These are phyloP conservation scores for Sitta europaea DNA, from an alignment of 2,113 vertebrate genomes.

Conservation along the genomic window DNA sequence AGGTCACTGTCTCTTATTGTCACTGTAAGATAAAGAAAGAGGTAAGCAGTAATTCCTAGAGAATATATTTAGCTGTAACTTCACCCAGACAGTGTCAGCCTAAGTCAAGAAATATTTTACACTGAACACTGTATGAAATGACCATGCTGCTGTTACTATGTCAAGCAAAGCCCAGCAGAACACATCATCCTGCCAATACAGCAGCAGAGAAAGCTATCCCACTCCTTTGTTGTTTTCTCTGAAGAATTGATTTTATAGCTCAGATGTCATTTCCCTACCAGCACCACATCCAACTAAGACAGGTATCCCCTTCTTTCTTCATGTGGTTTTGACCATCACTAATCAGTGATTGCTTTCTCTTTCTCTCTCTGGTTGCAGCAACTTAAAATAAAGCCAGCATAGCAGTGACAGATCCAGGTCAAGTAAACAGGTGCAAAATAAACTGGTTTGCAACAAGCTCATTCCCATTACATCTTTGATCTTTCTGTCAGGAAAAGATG, in stretches of 20 bases:
- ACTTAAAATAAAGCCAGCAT: neutral
- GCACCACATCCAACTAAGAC: neutral
- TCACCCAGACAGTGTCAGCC: neutral
- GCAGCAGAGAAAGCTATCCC: neutral
- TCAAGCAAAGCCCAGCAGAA: neutral
- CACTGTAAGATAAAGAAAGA: conserved; percentile 72
- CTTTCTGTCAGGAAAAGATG: neutral
- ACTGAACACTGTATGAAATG: neutral
- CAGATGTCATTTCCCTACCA: neutral
- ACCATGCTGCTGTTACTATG: neutral
- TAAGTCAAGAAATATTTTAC: neutral
- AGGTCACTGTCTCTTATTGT: conserved; percentile 83
- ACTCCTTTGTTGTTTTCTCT: neutral
- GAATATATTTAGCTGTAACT: neutral
- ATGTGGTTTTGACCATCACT: neutral
- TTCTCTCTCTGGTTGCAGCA: neutral
- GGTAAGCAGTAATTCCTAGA: neutral
- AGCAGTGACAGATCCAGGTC: neutral
- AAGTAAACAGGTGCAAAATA: neutral
- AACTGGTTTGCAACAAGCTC: neutral
- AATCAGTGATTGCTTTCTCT: neutral
- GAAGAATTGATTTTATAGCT: neutral
- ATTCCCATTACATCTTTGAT: neutral
- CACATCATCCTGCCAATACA: neutral
- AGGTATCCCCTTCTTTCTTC: neutral